phyloP scores from a whole-genome alignment of 2,797 vertebrate genomes.

The Odontamblyopus rebecca region DNA sequence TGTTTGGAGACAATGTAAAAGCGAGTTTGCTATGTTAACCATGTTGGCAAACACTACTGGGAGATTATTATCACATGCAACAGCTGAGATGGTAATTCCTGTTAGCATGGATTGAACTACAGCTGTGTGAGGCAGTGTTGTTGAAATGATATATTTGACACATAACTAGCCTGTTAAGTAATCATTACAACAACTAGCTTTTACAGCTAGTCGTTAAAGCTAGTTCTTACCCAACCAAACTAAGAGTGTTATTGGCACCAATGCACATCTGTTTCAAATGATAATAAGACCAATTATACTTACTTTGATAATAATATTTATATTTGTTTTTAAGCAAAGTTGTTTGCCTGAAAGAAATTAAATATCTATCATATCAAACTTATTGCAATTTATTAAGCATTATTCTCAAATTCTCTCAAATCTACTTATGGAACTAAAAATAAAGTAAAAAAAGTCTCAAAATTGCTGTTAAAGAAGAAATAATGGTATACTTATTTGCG shows the following conservation, averaged over 20 bases:
- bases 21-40: slow-evolving; percentile 32
- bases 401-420: too few relatives aligned
- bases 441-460: background rate
- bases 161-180: background rate
- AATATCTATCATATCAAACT: too few relatives aligned
- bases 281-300: too few relatives aligned
- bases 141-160: slow-evolving; percentile 10
- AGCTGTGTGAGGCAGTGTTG: slow-evolving; percentile 23
- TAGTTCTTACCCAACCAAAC: background rate
- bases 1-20: slow-evolving; percentile 42
- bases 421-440: too few relatives aligned
- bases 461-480: background rate
- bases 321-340: too few relatives aligned
- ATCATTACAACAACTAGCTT: background rate
- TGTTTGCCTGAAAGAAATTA: too few relatives aligned
- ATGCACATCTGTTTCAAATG: too few relatives aligned
- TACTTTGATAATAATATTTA: too few relatives aligned
- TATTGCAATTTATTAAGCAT: too few relatives aligned
- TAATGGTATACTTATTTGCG: background rate
- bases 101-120: slow-evolving; percentile 26
- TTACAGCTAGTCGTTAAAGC: background rate
- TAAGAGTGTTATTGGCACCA: background rate
- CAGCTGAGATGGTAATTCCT: slow-evolving; percentile 48
- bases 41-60: slow-evolving; percentile 40
- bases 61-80: slow-evolving; percentile 37